Conservation (phyloP, 2,888 invertebrate genomes). For the Tetragnatha montana region DNA sequence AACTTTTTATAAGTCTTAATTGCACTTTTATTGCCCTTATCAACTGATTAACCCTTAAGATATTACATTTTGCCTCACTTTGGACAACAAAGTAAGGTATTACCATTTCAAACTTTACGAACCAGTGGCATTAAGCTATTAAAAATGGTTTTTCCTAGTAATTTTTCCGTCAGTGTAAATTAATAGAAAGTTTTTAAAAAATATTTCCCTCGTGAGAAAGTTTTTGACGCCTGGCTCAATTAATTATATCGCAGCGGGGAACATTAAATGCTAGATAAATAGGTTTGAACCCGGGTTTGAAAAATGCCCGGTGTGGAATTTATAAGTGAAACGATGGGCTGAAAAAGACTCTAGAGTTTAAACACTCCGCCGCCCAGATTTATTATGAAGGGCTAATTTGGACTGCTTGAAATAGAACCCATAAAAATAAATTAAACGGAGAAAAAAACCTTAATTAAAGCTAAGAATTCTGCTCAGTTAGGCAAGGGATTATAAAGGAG, state of each 20-base stretch:
- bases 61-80: not conserved
- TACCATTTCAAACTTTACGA: not conserved
- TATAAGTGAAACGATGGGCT: not conserved
- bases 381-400: not conserved
- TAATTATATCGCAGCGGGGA: slow-evolving; percentile 16
- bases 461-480: not conserved
- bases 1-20: not conserved
- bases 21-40: not conserved
- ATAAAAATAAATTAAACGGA: not conserved
- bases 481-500: not conserved
- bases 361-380: not conserved
- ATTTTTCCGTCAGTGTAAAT: not conserved
- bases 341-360: not conserved
- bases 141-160: not conserved
- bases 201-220: not conserved
- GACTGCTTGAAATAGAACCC: not conserved
- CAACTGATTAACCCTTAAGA: not conserved
- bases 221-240: not conserved
- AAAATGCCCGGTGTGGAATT: not conserved
- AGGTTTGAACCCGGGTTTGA: not conserved
- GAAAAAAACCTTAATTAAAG: not conserved
- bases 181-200: not conserved
- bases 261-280: slow-evolving; percentile 16
- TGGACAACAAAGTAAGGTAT: not conserved
- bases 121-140: not conserved